Evolutionary conservation across 1,140 invertebrate genomes (phyloP), one percentile per base, ranked within the genome.

Genomic region (Apis florea): DNA sequence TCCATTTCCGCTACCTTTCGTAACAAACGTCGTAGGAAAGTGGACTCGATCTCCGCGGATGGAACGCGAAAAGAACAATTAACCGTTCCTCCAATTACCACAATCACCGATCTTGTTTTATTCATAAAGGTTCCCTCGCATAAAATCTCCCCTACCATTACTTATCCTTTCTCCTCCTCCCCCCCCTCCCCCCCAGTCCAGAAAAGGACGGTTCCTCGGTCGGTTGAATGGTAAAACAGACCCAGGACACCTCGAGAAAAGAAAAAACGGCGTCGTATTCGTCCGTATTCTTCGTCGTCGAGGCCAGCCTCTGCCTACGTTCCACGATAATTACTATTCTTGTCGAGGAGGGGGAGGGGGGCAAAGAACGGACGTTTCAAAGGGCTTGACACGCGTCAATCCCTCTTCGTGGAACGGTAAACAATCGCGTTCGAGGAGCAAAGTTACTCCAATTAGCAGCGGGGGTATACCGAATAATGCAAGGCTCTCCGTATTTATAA

Each of bases 391-490:
- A 77, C 84, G 75, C 85, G 84, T 86, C 84, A 64, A 70, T 83
- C 80, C 75, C 73, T 61, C 54, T 58, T 17, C 31, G 51, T 54
- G 63, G 63, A 71, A 79, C 85, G 75, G 82, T 86, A 86, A 86
- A 86, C 85, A 86, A 86, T 86, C 85, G 81, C 81, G 85, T 74
- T 85, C 72, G 84, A 86, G 80, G 63, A 79, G 69, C 85, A 26
- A 86, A 86, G 85, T 87, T 86, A 84, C 85, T 86, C 85, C 85
- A 87, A 87, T 87, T 87, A 87, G 84, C 73, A 79, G 71, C 85
- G 40, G 67, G 67, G 75, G 70, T 78, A n/a, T n/a, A 59, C 83
- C 84, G 76, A 86, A 86, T 86, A 86, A 86, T 83, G 82, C 58
- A 68, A 67, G 73, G 59, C 81, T 54, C 82, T 79, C 58, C 74